These are phyloP conservation scores for Ormyrus labotus DNA, from an alignment of 2,888 invertebrate genomes.

Conservation along the genomic window DNA sequence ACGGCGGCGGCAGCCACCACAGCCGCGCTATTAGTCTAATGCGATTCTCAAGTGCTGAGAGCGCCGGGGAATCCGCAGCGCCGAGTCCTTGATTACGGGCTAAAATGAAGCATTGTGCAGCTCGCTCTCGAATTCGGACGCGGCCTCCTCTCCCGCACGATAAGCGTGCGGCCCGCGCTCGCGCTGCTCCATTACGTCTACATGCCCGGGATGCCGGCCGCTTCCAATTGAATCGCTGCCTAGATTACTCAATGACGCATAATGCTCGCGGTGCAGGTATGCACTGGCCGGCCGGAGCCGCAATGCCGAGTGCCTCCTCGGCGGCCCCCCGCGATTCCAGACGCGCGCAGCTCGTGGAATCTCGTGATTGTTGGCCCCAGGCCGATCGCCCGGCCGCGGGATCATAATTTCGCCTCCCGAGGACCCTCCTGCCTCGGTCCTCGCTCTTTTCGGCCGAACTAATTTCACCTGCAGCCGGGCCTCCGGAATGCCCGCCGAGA, in stretches of 20 bases:
- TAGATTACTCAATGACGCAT: conserved; percentile 75
- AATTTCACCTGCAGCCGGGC: too few species aligned
- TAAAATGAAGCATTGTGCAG: conserved; percentile 36
- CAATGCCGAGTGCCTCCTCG: background rate
- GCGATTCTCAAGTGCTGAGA: conserved; percentile 13
- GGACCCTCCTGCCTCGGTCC: conserved; percentile 9
- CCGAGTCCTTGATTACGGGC: conserved; percentile 23
- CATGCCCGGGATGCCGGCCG: conserved; percentile 73
- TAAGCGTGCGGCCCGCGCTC: background rate
- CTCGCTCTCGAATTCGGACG: conserved; percentile 3
- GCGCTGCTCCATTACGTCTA: conserved; percentile 72
- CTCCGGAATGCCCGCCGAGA: too few species aligned
- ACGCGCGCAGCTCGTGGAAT: conserved; percentile 74
- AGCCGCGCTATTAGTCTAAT: conserved; percentile 24
- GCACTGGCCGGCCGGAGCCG: background rate
- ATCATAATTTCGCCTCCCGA: background rate
- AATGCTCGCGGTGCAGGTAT: conserved; percentile 61
- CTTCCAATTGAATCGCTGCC: conserved; percentile 74
- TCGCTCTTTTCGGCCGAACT: background rate
- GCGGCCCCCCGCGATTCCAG: conserved; percentile 64
- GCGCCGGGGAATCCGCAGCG: conserved; percentile 1
- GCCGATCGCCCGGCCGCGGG: conserved; percentile 1
- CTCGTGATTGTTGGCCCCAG: conserved; percentile 68
- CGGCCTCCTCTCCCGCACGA: background rate
- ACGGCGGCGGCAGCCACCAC: too few species aligned